Base-by-base conservation (phyloP, 2,113 vertebrate species). In the Maccullochella peelii region DNA sequence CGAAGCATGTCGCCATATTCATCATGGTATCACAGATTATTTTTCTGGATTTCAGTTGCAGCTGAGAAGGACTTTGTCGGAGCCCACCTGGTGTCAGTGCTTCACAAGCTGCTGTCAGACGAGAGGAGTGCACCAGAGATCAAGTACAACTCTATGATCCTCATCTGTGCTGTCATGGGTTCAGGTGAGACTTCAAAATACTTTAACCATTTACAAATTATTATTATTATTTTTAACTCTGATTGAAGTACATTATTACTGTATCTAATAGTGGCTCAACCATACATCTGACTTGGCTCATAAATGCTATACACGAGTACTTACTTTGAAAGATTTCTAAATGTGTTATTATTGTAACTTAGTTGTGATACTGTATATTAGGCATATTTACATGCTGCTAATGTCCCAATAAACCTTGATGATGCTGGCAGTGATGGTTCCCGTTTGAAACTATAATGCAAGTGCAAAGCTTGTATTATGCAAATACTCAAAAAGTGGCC, bases 61-160 rank as follows among this genome's bases (percentile, higher is more conserved):
- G 97, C 98, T 27, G 98, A 99, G 91, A 97, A 98, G 90, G 97
- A 99, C 92, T 96, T 99, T 85, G 97, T 98, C 52, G 97, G 94
- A 36, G 95, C 97, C 83, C 96, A 93, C 86, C 95, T 99, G 92
- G 97, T 99, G 86, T 96, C 97, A 42, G 97, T 99, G 92, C 96
- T 99, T 18, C 97, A 99, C 92, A 97, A 96, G 93, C 95, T 99
- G 86, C 95, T 99, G 92, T 97, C 96, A 11, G 98, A 99, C 0
- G 98, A 99, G 83, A 96, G 95, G 88, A 99, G 98, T 5, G 98
- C 98, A 42, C 98, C 98, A 25, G 98, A 99, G 95, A 99, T 99
- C 80, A 99, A 99, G 81, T 99, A 99, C 84, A 99, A 99, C 94
- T 99, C 98, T 73, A 99, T 99, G 98, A 97, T 99, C 83, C 94